Evolutionary conservation across 2,888 invertebrate genomes (phyloP).

Genomic region (Hydrotaea cyrtoneurina): DNA sequence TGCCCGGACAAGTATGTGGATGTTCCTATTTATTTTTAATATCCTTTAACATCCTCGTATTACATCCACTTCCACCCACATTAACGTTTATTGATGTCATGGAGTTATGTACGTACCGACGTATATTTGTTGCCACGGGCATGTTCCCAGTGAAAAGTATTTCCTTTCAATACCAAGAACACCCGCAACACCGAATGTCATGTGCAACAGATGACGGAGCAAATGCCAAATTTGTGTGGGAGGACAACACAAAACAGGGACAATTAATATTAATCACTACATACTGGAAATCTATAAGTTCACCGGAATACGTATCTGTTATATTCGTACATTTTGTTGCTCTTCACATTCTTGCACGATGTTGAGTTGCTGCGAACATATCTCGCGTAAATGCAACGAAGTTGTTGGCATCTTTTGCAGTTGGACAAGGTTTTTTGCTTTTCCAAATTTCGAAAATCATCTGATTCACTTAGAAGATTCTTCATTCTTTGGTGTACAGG

Average conservation of each 20-base stretch:
- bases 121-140: neutral
- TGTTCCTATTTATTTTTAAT: constrained; percentile 6
- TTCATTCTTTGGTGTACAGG: too few species aligned
- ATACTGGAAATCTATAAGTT: too few species aligned
- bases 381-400: too few species aligned
- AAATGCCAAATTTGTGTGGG: too few species aligned
- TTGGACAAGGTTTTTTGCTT: too few species aligned
- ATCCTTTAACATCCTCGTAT: constrained; percentile 1
- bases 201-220: neutral
- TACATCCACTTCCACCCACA: neutral
- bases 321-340: neutral
- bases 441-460: too few species aligned
- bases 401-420: too few species aligned
- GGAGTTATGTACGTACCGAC: neutral
- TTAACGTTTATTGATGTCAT: neutral
- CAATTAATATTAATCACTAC: neutral
- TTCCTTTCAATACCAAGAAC: neutral
- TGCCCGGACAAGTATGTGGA: neutral
- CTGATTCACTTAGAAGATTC: too few species aligned
- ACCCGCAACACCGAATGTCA: neutral
- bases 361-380: constrained; percentile 17
- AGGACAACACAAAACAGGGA: neutral
- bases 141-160: neutral
- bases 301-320: neutral
- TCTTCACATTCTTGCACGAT: constrained; percentile 44